These are phyloP conservation scores for Merodon equestris DNA, from an alignment of 2,888 invertebrate species.

Conservation along the genomic window DNA sequence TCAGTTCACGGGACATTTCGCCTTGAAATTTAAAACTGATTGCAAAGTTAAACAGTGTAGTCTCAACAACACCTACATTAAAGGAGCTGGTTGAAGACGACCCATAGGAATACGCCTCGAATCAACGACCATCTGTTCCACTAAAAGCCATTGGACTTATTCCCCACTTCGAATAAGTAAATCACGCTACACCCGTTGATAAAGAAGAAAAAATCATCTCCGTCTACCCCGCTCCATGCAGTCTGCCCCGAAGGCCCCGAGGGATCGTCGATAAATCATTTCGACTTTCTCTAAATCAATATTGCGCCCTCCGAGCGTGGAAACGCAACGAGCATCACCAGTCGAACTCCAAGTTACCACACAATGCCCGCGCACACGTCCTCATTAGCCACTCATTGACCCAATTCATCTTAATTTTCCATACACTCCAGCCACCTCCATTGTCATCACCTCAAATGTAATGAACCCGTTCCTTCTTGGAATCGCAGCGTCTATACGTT, in stretches of 20 bases:
- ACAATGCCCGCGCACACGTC: constrained; percentile 31
- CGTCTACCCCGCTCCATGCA: too few relatives aligned
- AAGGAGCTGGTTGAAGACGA: too few relatives aligned
- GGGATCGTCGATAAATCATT: constrained; percentile 14
- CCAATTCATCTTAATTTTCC: constrained; percentile 67
- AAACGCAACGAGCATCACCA: not conserved
- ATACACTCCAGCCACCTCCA: constrained; percentile 40
- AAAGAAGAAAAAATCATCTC: too few relatives aligned
- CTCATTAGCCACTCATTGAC: constrained; percentile 67
- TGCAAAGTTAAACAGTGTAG: too few relatives aligned
- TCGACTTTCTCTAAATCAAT: constrained; percentile 27
- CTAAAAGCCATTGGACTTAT: too few relatives aligned
- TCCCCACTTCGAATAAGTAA: too few relatives aligned
- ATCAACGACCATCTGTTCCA: too few relatives aligned
- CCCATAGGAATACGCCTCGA: too few relatives aligned
- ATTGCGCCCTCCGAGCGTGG: constrained; percentile 6
- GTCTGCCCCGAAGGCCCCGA: not conserved
- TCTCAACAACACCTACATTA: too few relatives aligned
- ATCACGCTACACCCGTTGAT: too few relatives aligned
- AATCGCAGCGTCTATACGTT: not conserved
- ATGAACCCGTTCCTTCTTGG: constrained; percentile 47
- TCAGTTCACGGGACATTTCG: too few relatives aligned
- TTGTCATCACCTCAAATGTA: constrained; percentile 48
- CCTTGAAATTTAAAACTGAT: too few relatives aligned
- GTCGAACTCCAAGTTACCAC: not conserved